These are phyloP conservation scores for Atherinosoma microstoma DNA, from an alignment of 2,797 vertebrate species.

Conservation along the genomic window DNA sequence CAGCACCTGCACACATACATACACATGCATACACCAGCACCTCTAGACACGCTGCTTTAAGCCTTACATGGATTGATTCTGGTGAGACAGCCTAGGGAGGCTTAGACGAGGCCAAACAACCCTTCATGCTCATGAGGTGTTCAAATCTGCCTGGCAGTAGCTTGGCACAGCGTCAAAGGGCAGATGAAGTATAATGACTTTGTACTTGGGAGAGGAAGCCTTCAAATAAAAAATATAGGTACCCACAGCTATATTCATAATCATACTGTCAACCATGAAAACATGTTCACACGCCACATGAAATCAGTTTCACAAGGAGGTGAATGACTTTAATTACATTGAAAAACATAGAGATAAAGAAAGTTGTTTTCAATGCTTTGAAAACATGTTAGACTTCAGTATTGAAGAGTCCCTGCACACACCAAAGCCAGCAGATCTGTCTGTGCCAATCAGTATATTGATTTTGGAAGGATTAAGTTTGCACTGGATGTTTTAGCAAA, in stretches of 20 bases:
- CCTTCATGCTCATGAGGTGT: not conserved
- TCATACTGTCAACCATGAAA: not conserved
- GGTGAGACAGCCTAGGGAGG: not conserved
- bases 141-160: not conserved
- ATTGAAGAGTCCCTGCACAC: not conserved
- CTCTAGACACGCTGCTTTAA: too few relatives aligned
- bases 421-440: not conserved
- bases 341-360: not conserved
- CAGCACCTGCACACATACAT: too few relatives aligned
- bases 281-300: not conserved
- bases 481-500: not conserved
- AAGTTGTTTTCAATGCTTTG: not conserved
- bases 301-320: not conserved
- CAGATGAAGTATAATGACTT: not conserved
- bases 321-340: not conserved
- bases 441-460: not conserved
- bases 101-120: not conserved
- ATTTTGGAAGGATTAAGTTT: not conserved
- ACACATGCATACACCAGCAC: constrained; percentile 11
- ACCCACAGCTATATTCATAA: not conserved
- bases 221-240: not conserved
- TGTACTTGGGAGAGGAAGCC: not conserved
- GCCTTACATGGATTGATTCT: not conserved
- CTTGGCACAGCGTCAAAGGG: not conserved
- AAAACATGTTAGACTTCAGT: not conserved